Evolutionary conservation across 2,888 invertebrate species (phyloP), one percentile per base, ranked within the genome.

Genomic region (Noctua pronuba): DNA sequence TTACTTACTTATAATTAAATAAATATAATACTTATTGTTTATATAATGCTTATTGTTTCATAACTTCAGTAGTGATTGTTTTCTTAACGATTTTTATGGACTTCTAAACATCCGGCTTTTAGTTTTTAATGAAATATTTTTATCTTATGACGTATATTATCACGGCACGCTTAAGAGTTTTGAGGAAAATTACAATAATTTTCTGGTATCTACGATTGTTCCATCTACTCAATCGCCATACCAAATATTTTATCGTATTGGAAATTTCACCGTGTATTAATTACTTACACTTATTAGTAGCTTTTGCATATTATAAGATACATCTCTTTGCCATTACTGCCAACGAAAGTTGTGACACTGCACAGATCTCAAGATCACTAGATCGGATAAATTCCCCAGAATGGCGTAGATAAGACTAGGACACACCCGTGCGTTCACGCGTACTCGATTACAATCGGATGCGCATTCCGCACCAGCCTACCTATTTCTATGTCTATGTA

Each of bases 391-490:
- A 81, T 75, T 49, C 35, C 4, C 24, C 60, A 60, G 73, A 66
- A 41, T 52, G 67, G 46, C 64, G 35, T n/a, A 31, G 60, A 69
- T 60, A 76, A 67, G 46, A 62, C 55, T 71, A 31, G 70, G 58
- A 66, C 35, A 71, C 82, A 58, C 49, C 24, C 21, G 60, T 44
- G 60, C 78, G 38, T 69, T 78, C 28, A 78, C 55, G 46, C 62
- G 70, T 65, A 83, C 64, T 41, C n/a, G 62, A 82, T 78, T 62
- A 46, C 84, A 67, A 73, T 73, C 79, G 78, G 62, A 78, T 41
- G 66, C 78, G 65, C 84, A 83, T 83, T 73, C 60, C 79, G 28
- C 28, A 58, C 58, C 49, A 73, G 38, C 41, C 49, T 38, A 41
- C 70, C n/a, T 16, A 6, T 28, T 21, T 41, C 41, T 41, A 41